A percentile compares a stretch with the other conserved stretches of the same genome.
Evolutionary conservation across 2,888 invertebrate species (phyloP).

Genomic region (Deilephila porcellus): DNA sequence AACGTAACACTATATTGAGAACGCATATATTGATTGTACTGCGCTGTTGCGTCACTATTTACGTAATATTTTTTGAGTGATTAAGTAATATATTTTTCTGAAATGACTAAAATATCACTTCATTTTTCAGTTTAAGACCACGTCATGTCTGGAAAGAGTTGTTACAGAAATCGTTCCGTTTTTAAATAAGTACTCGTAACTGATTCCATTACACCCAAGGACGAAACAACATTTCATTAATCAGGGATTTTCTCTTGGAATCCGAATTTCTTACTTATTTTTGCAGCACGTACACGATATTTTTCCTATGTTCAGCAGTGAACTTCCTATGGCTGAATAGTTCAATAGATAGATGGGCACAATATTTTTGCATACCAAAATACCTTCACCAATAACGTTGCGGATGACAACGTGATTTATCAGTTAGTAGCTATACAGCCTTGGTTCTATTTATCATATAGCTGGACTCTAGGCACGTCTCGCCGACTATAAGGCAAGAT

Average conservation of each 20-base stretch:
- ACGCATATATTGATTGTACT: not conserved
- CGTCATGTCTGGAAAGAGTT: no score
- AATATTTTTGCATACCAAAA: not conserved
- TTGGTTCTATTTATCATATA: not conserved
- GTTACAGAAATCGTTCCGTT: no score
- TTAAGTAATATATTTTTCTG: not conserved
- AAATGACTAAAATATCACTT: no score
- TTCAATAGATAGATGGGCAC: no score
- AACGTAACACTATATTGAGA: constrained; percentile 8
- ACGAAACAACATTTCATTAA: no score
- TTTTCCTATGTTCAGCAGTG: no score
- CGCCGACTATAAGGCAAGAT: not conserved
- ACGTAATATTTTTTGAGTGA: not conserved
- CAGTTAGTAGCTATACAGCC: not conserved
- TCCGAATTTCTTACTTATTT: not conserved
- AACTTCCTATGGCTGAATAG: no score
- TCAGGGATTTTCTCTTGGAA: no score
- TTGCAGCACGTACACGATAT: no score
- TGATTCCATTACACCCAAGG: not conserved
- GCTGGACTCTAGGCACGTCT: constrained; percentile 13
- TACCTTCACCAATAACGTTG: not conserved
- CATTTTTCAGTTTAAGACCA: no score
- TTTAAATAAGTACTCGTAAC: not conserved
- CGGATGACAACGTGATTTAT: constrained; percentile 13
- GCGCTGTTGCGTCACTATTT: not conserved